Percentiles rank a stretch among this genome's conserved stretches.
These are phyloP conservation scores for Drosophila formosana DNA, from an alignment of 2,888 invertebrate genomes.

Conservation along the genomic window DNA sequence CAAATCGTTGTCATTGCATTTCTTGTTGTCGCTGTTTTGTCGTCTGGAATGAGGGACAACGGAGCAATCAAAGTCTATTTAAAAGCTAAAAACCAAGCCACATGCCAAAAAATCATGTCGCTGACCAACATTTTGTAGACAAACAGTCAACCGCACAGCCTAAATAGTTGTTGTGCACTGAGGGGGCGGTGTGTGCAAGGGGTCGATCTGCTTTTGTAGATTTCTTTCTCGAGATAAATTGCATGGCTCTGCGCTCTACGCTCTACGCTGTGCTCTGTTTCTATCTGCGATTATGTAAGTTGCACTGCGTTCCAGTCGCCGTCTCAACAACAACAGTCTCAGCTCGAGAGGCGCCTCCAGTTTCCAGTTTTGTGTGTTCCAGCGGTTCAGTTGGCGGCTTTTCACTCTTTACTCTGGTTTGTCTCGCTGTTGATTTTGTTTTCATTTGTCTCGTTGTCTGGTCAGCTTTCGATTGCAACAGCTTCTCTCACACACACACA, in stretches of 20 bases:
- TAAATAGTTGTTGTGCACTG: slow-evolving; percentile 36
- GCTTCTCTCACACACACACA: slow-evolving; percentile 29
- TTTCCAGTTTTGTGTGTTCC: slow-evolving; percentile 44
- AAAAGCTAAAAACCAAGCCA: slow-evolving; percentile 79
- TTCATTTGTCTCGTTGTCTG: slow-evolving; percentile 38
- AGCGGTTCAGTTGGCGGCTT: slow-evolving; percentile 33
- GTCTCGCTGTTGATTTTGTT: slow-evolving; percentile 35
- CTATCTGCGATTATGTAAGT: slow-evolving; percentile 63
- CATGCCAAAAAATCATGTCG: slow-evolving; percentile 73
- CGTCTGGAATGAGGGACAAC: slow-evolving; percentile 54
- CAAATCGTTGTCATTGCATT: slow-evolving; percentile 66
- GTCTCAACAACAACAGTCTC: slow-evolving; percentile 9
- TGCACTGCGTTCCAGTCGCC: slow-evolving; percentile 47
- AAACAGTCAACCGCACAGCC: slow-evolving; percentile 25
- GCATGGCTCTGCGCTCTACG: slow-evolving; percentile 27
- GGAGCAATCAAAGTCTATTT: slow-evolving; percentile 71
- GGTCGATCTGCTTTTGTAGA: slow-evolving; percentile 48
- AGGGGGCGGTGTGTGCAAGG: neutral
- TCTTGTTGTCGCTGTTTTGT: slow-evolving; percentile 15
- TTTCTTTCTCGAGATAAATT: slow-evolving; percentile 70
- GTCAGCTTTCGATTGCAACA: slow-evolving; percentile 73
- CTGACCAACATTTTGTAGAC: slow-evolving; percentile 49
- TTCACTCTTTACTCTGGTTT: slow-evolving; percentile 63
- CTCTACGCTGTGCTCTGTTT: slow-evolving; percentile 53
- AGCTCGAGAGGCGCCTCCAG: slow-evolving; percentile 24